These are phyloP conservation scores for Griposia aprilina DNA, from an alignment of 2,888 invertebrate genomes.

Conservation along the genomic window DNA sequence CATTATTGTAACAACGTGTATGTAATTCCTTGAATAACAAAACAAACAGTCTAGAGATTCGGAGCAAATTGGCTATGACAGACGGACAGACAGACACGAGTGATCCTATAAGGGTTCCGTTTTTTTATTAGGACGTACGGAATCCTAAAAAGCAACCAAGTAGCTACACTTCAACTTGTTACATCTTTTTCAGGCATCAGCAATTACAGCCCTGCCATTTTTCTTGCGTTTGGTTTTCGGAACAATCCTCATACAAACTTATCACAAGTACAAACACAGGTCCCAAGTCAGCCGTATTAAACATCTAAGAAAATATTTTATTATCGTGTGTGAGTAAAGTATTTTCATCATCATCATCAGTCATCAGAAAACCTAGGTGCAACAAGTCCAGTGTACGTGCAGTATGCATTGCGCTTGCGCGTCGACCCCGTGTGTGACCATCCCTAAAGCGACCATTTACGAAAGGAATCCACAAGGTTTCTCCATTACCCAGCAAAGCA, in stretches of 20 bases:
- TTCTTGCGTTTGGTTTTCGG: slow-evolving; percentile 83
- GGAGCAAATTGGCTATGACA: too few species aligned
- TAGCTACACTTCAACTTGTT: neutral
- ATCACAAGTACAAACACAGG: slow-evolving; percentile 83
- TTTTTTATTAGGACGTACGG: too few species aligned
- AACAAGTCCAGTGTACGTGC: neutral
- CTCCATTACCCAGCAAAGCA: neutral
- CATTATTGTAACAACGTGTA: too few species aligned
- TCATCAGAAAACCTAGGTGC: too few species aligned
- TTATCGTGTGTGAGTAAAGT: slow-evolving; percentile 86
- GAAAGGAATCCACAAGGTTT: slow-evolving; percentile 3
- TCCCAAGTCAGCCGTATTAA: slow-evolving; percentile 74
- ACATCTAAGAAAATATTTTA: slow-evolving; percentile 83
- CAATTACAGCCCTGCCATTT: slow-evolving; percentile 85
- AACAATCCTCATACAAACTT: slow-evolving; percentile 82
- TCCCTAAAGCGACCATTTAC: neutral
- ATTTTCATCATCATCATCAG: neutral
- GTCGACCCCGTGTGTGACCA: too few species aligned
- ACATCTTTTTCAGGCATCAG: slow-evolving; percentile 80
- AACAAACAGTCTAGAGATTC: too few species aligned
- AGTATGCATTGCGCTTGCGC: neutral
- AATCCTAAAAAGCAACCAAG: neutral
- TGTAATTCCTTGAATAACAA: too few species aligned
- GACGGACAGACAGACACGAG: too few species aligned
- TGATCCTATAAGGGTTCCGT: too few species aligned